phyloP scores from a whole-genome alignment of 1,140 invertebrate genomes.

The Conopomorpha cramerella region DNA sequence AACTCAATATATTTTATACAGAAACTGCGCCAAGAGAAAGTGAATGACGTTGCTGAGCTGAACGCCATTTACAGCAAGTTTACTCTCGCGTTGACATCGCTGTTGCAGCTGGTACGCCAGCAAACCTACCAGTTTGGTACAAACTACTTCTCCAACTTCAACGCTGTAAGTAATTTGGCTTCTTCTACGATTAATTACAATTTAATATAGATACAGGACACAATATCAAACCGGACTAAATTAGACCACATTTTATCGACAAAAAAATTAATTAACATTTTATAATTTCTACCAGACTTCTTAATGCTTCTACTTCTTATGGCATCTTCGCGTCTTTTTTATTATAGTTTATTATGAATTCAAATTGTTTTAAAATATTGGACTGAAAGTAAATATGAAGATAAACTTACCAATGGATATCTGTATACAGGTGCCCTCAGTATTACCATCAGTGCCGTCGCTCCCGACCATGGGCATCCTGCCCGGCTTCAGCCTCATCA shows the following conservation, averaged over 20 bases:
- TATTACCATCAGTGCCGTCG: constrained; percentile 8
- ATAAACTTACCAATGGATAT: too few species aligned
- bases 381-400: too few species aligned
- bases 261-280: too few species aligned
- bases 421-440: constrained; percentile 13
- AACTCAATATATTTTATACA: constrained; percentile 13
- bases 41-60: constrained; percentile 62
- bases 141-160: constrained; percentile 11
- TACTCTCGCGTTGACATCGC: constrained; percentile 49
- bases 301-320: too few species aligned
- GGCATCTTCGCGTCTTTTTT: too few species aligned
- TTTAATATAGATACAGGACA: too few species aligned
- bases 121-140: constrained; percentile 22
- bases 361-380: too few species aligned
- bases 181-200: too few species aligned
- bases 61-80: constrained; percentile 62
- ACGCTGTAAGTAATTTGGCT: constrained; percentile 16
- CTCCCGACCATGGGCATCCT: constrained; percentile 16
- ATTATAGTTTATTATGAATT: too few species aligned
- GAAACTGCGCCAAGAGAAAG: constrained; percentile 57
- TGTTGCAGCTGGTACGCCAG: constrained; percentile 27
- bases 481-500: constrained; percentile 61
- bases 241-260: too few species aligned
- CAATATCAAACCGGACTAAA: too few species aligned
- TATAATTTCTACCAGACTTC: too few species aligned